Conservation (phyloP, 2,797 vertebrate genomes). For the Sebastes baramenuke region DNA sequence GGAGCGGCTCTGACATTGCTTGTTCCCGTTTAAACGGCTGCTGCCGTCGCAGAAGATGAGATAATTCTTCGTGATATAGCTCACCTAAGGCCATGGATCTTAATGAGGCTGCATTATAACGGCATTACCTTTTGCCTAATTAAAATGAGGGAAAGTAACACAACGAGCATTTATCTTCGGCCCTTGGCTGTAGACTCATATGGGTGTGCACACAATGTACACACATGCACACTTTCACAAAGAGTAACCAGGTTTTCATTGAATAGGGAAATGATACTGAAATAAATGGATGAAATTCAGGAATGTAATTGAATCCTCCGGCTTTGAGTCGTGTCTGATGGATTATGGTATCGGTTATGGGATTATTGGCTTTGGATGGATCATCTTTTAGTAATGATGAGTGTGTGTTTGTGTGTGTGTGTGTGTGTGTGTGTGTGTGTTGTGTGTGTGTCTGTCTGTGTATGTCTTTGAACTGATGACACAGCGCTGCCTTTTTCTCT, state of each 20-base stretch:
- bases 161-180: slow-evolving; percentile 54
- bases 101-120: slow-evolving; percentile 56
- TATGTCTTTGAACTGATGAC: slow-evolving; percentile 10
- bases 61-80: slow-evolving; percentile 45
- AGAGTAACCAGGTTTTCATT: slow-evolving; percentile 25
- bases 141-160: slow-evolving; percentile 60
- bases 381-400: slow-evolving; percentile 6
- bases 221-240: slow-evolving; percentile 12
- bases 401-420: neutral
- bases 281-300: slow-evolving; percentile 41
- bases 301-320: slow-evolving; percentile 36
- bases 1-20: slow-evolving; percentile 27
- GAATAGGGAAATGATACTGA: slow-evolving; percentile 18
- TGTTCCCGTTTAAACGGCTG: slow-evolving; percentile 22
- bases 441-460: neutral
- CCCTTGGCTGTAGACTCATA: slow-evolving; percentile 45
- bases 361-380: slow-evolving; percentile 25
- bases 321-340: slow-evolving; percentile 19
- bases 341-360: slow-evolving; percentile 22
- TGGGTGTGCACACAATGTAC: neutral
- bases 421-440: neutral
- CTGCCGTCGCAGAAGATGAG: slow-evolving; percentile 30
- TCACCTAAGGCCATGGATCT: slow-evolving; percentile 60
- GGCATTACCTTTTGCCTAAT: slow-evolving; percentile 63
- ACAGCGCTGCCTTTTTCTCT: slow-evolving; percentile 19